phyloP scores from a whole-genome alignment of 2,113 vertebrate species.

The Mionectes macconnelli region DNA sequence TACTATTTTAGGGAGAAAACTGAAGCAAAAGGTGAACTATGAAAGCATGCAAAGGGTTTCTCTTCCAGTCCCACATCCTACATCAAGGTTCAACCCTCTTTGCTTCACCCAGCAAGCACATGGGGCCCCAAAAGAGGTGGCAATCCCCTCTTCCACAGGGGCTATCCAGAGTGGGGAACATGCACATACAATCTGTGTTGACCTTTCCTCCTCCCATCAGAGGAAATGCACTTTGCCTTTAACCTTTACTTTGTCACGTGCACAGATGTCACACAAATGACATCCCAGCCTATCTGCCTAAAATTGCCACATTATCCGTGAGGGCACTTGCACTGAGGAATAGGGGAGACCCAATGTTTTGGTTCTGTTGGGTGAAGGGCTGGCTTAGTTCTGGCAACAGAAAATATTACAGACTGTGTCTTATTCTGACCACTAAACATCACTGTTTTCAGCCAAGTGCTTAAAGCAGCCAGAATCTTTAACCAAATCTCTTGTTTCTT shows the following conservation, averaged over 20 bases:
- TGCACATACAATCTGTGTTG: fast-evolving
- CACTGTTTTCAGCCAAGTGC: not conserved
- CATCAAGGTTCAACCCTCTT: not conserved
- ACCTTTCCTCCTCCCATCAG: not conserved
- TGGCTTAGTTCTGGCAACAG: not conserved
- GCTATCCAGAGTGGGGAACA: not conserved
- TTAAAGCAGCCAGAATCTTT: not conserved
- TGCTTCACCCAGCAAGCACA: not conserved
- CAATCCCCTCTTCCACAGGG: fast-evolving
- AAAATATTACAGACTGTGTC: not conserved
- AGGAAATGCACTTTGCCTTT: not conserved
- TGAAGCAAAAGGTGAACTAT: not conserved
- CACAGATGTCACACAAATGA: not conserved
- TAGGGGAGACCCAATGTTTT: not conserved
- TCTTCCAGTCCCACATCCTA: not conserved
- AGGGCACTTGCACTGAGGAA: not conserved
- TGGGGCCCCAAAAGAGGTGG: not conserved
- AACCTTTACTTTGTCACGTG: not conserved
- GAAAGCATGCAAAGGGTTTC: not conserved
- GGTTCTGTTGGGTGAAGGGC: not conserved
- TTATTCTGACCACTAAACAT: not conserved
- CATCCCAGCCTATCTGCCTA: not conserved
- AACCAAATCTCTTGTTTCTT: not conserved
- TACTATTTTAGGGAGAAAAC: not conserved
- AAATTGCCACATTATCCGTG: not conserved